Base-by-base conservation (phyloP, 2,888 invertebrate genomes). In the Oxycera nigricornis region DNA sequence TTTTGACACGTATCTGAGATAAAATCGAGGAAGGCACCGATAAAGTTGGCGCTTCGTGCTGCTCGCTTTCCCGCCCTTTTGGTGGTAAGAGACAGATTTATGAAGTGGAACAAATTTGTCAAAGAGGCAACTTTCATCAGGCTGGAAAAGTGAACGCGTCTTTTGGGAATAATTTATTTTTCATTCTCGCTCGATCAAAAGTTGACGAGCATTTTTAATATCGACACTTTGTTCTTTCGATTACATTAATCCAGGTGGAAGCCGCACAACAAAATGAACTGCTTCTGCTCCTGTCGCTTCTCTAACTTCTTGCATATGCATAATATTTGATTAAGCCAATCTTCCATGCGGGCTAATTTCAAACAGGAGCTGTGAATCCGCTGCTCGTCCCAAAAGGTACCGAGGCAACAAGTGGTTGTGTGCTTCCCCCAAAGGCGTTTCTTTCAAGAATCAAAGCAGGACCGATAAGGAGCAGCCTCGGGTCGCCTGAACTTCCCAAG, bases 1-100 rank as follows among this genome's bases (percentile, higher is more conserved):
- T 74, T 74, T 70, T 76, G 76, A 76, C 76, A 74, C 73, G 74
- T 74, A 74, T 41, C 46, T 7, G 9, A 31, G 70, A 70, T 70
- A 55, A 70, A 55, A 70, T 70, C 55, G 70, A 70, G 46, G 22
- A 70, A 70, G 31, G 52, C 55, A 28, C 31, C 50, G 55, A 70
- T 70, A 70, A 70, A 70, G 70, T 70, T 70, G 70, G 26, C 52
- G 22, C 30, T 70, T 52, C 55, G 22, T 52, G 30, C 6, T 28
- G 31, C 52, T 17, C 52, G 55, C 52, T 30, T 28, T 31, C 9
- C 57, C 68, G 30, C 28, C 68, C 68, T 52, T 30, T 28, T 11
- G 26, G 17, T 39, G 59, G 28, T 59, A 31, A 72, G 14, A 57
- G 41, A 22, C 35, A 57, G 35, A 20, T 57, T 39, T 35, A 72